Evolutionary conservation across 2,113 vertebrate genomes (phyloP), one percentile per base, ranked within the genome.

Genomic region (Notarius quadriscutis): DNA sequence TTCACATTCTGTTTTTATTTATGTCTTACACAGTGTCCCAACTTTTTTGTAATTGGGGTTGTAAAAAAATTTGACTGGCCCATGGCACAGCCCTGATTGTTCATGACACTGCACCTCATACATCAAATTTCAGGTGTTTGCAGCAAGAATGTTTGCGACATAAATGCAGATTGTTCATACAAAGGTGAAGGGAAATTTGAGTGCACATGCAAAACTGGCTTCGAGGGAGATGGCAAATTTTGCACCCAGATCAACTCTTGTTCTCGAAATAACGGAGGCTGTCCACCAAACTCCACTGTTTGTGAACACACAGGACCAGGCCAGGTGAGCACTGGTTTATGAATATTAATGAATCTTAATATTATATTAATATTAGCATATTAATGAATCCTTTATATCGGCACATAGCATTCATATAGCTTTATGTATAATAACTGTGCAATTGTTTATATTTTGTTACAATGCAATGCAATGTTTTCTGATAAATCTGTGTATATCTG

Each of bases 231-330:
- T 1, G 98, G 98, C 4, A 94, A 58, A 22, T 84, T 97, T 67
- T 99, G 98, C 81, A 89, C 96, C 81, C 96, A 97, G 25, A 91
- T 90, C 85, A 96, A 99, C 86, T 97, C 96, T 0, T 99, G 98
- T 82, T 72, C 92, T 7, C 12, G 83, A n/a, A 92, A 93, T 93
- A 95, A 96, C 0, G 97, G 98, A 34, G 97, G 96, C 69, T 99
- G 98, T 87, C 96, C 96, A 60, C 83, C 90, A 75, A 95, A 97
- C 89, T 96, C 97, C 5, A 98, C 97, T 0, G 0, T 91, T 34
- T 99, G 98, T 90, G 5, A 95, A 62, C 96, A 95, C 81, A 91
- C 74, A 77, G 90, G 89, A 50, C 94, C 97, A n/a, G 96, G 97
- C 88, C 94, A 97, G 96, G 98, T 99, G 88, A 94, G 90, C 18